Base-by-base conservation (phyloP, 2,113 vertebrate species). In the Dissostichus mawsoni region DNA sequence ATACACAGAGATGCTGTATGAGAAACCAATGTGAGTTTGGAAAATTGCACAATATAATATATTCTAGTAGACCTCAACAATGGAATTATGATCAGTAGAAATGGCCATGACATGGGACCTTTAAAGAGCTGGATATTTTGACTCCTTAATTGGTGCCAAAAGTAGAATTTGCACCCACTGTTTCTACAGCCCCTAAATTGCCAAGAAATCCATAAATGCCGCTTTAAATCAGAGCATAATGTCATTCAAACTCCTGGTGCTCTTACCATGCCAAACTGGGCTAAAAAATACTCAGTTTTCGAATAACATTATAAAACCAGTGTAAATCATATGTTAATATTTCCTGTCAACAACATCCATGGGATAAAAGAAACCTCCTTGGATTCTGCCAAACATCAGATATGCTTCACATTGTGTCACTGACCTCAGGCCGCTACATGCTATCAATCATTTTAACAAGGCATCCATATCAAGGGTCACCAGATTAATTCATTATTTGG, bases 381-480 rank as follows among this genome's bases (percentile, higher is more conserved):
- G 23, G 4, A 3, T 48, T 48, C 62, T 10, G 14, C 63, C 17
- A 45, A 3, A 53, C 17, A 50, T 59, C n/a, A 64, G 2, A 14
- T 11, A 44, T 36, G 29, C 56, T 51, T 14, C 20, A 3, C 13
- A 0, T 8, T 41, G 25, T 73, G 68, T 80, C 72, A 4, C 47
- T 18, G 81, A 65, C 65, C 81, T 65, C 41, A 14, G 5, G 18
- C 67, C 50, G 78, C 51, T 51, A 52, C 50, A 23, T 8, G 0
- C 69, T 14, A 76, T 85, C 64, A 62, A 77, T 88, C 79, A 82
- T 73, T 78, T 68, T 81, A 80, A 85, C 73, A 67, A 85, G 72
- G 55, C 48, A 48, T 10, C 45, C 12, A 3, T 9, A 16, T 23
- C 25, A 1, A 17, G 52, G 71, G 23, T 74, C 18, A 45, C 17